phyloP scores from a whole-genome alignment of 2,888 invertebrate species.

The Rotaria sp. region DNA sequence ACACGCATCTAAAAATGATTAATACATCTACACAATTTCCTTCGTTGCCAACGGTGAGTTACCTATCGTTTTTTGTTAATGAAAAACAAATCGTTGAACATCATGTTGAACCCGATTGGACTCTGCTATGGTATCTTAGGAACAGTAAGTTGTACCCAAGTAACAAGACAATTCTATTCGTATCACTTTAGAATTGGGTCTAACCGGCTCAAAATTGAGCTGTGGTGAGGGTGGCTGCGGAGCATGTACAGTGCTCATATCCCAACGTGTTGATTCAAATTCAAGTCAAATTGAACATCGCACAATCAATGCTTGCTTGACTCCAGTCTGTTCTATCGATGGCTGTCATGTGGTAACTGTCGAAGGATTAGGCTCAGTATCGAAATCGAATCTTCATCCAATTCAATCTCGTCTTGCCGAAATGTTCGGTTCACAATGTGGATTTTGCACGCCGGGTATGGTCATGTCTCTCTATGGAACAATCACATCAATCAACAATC shows the following conservation, averaged over 20 bases:
- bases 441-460: no score
- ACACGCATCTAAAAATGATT: no score
- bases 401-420: no score
- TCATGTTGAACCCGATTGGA: constrained; percentile 73
- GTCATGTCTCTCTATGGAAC: no score
- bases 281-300: constrained; percentile 44
- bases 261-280: constrained; percentile 15
- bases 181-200: background rate
- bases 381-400: no score
- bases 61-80: background rate
- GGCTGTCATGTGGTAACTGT: constrained; percentile 52
- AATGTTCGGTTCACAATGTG: no score
- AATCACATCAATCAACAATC: constrained; percentile 66
- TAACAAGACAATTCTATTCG: no score
- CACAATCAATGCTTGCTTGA: constrained; percentile 50
- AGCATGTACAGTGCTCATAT: no score
- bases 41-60: no score
- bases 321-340: constrained; percentile 49
- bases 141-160: constrained; percentile 49
- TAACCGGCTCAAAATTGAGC: constrained; percentile 31
- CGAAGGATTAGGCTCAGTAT: constrained; percentile 50
- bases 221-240: constrained; percentile 39
- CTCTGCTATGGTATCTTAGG: constrained; percentile 72
- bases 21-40: no score
- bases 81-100: constrained; percentile 64